phyloP scores from a whole-genome alignment of 2,113 vertebrate genomes.

The Microcebus jonahi region DNA sequence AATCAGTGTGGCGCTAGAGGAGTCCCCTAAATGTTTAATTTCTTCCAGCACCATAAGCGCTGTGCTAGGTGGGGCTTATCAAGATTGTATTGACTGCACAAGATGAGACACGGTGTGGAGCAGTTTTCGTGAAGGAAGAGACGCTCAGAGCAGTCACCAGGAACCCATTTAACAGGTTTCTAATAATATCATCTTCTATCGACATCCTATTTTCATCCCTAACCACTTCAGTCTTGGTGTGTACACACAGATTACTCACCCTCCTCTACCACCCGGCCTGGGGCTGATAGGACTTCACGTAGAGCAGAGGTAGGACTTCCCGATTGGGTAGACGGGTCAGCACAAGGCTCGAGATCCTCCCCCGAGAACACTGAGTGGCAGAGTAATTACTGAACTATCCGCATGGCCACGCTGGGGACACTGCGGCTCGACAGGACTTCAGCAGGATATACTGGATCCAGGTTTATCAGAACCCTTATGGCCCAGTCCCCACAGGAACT shows the following conservation, averaged over 20 bases:
- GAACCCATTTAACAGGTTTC: constrained; percentile 70
- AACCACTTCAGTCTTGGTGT: not conserved
- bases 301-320: not conserved
- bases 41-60: not conserved
- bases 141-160: constrained; percentile 52
- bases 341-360: not conserved
- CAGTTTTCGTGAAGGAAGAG: constrained; percentile 53
- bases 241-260: not conserved
- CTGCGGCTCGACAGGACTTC: not conserved
- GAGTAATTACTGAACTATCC: not conserved
- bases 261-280: not conserved
- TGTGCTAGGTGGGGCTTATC: constrained; percentile 66
- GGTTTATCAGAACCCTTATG: not conserved
- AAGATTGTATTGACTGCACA: constrained; percentile 65
- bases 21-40: constrained; percentile 73
- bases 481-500: too few species aligned
- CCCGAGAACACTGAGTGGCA: not conserved
- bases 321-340: not conserved
- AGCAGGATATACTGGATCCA: not conserved
- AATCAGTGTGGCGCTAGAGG: constrained; percentile 35
- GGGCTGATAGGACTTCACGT: not conserved
- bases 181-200: constrained; percentile 60
- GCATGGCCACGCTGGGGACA: not conserved
- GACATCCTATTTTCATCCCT: constrained; percentile 26
- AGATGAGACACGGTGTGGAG: constrained; percentile 49